Evolutionary conservation across 2,797 vertebrate species (phyloP).

Genomic region (Pristis pectinata): DNA sequence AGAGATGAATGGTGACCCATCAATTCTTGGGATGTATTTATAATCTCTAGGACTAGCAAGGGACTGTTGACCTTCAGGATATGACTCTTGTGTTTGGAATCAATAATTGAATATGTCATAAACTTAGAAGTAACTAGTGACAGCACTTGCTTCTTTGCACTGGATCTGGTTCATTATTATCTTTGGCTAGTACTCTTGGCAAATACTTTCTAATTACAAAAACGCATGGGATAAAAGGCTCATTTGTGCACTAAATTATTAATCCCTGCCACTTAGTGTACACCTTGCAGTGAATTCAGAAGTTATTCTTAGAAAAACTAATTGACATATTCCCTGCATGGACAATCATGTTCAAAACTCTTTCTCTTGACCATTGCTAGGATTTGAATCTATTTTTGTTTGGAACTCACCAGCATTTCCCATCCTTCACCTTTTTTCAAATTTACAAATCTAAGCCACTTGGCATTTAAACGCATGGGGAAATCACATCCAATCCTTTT

Average conservation of each 20-base stretch:
- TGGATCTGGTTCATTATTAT: not conserved
- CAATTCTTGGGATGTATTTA: too few relatives aligned
- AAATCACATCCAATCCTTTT: not conserved
- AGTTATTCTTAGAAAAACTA: not conserved
- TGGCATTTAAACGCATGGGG: not conserved
- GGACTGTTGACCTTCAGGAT: not conserved
- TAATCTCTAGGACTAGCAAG: not conserved
- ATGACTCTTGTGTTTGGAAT: not conserved
- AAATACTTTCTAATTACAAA: not conserved
- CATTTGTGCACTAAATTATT: not conserved
- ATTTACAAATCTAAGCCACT: not conserved
- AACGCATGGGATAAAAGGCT: too few relatives aligned
- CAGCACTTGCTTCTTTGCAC: not conserved
- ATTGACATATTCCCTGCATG: not conserved
- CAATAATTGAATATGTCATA: not conserved
- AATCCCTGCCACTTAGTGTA: not conserved
- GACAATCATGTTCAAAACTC: not conserved
- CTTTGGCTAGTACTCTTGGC: not conserved
- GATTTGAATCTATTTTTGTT: not conserved
- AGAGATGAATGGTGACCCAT: not conserved
- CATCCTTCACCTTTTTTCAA: not conserved
- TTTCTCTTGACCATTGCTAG: not conserved
- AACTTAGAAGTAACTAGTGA: not conserved
- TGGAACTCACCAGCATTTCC: not conserved
- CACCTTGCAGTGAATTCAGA: not conserved